phyloP scores from a whole-genome alignment of 2,113 vertebrate species.

The Telmatochromis brachygnathus region DNA sequence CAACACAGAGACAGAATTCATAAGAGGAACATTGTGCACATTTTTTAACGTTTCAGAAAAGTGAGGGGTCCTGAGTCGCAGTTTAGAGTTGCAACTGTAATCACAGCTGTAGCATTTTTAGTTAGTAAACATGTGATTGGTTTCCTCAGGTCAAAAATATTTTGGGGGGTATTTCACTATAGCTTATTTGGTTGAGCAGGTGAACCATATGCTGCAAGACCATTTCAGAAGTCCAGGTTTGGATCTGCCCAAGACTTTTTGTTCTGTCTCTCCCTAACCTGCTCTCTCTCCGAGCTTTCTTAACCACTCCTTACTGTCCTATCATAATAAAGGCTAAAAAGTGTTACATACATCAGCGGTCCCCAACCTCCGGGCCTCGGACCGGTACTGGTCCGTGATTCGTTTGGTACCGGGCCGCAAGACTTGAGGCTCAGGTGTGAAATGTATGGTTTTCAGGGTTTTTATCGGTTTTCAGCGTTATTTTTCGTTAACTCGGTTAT shows the following conservation, averaged over 20 bases:
- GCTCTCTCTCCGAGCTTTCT: neutral
- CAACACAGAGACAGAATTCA: neutral
- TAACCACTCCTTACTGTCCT: neutral
- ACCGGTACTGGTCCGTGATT: accelerated
- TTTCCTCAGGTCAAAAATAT: neutral
- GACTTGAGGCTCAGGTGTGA: neutral
- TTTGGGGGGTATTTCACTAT: neutral
- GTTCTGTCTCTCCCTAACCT: neutral
- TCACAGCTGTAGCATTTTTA: neutral
- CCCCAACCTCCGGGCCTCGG: neutral
- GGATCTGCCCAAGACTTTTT: neutral
- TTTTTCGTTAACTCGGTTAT: neutral
- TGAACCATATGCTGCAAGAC: neutral
- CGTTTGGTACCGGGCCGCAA: neutral
- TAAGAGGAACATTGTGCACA: neutral
- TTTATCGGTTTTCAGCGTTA: neutral
- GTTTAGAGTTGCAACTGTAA: neutral
- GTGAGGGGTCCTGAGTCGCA: neutral
- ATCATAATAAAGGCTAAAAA: neutral
- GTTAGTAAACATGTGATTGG: neutral
- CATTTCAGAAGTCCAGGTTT: neutral
- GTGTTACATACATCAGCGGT: neutral
- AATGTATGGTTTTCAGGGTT: neutral
- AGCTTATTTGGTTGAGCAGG: neutral
- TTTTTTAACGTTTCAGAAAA: neutral